Evolutionary conservation across 2,113 vertebrate genomes (phyloP), one percentile per base, ranked within the genome.

Genomic region (Phalacrocorax aristotelis): DNA sequence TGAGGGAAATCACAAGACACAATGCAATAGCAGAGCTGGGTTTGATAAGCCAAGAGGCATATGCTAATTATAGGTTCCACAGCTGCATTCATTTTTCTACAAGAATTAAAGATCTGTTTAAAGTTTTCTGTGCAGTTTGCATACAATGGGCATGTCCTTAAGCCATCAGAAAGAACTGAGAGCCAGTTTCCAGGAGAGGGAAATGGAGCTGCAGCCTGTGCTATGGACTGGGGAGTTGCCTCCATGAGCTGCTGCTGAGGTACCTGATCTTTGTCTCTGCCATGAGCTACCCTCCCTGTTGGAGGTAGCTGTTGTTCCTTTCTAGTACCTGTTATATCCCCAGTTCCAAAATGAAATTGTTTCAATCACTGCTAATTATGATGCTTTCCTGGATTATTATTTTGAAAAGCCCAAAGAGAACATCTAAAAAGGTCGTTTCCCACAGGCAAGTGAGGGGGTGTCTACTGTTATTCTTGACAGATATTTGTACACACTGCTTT

Each of bases 261-360:
- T 8, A n/a, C 17, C 16, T 11, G 30, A 30, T 29, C 54, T 26
- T 19, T 15, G 9, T 9, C n/a, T 29, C 74, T 34, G 60, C 68
- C 71, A 4, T 4, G 32, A 52, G 44, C 64, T 40, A 10, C 55
- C 15, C 54, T 57, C 14, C 76, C 16, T 16, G 16, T 44, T 44
- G 44, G 44, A 44, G 44, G 44, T 44, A 44, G 15, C 44, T 44
- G 44, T 44, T 44, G 13, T 38, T 34, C 57, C 70, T 64, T 36
- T 2, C 0, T 11, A 32, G 34, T 25, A 46, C 8, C 21, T 15
- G 4, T 13, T 32, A 1, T 2, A 20, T 5, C 32, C n/a, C 40
- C 1, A 0, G 29, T 32, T 42, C 64, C 30, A 48, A 38, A n/a
- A 57, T 9, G 25, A 57, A 69, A 40, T 11, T 27, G 38, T 48